Evolutionary conservation across 2,888 invertebrate species (phyloP).

Genomic region (Alcis repandata): DNA sequence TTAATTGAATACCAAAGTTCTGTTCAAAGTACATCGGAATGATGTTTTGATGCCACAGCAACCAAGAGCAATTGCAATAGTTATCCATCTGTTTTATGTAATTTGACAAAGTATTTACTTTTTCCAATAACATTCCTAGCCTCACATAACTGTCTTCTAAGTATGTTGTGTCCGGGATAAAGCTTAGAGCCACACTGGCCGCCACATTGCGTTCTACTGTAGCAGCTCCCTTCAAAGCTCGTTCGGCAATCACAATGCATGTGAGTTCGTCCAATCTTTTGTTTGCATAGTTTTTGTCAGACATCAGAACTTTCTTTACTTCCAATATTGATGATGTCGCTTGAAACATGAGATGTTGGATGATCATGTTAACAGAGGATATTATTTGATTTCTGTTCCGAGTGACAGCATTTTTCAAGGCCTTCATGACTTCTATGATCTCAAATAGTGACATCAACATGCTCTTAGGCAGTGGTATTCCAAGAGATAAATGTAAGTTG

Average conservation of each 20-base stretch:
- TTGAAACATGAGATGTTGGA: slow-evolving; percentile 93
- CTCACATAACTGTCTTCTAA: slow-evolving; percentile 88
- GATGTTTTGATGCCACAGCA: slow-evolving; percentile 93
- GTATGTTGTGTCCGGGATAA: slow-evolving; percentile 87
- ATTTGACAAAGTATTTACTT: slow-evolving; percentile 88
- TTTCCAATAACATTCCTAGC: slow-evolving; percentile 88
- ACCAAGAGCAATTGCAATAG: slow-evolving; percentile 91
- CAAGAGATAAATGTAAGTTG: slow-evolving; percentile 90
- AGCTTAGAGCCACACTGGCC: slow-evolving; percentile 89
- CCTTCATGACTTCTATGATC: slow-evolving; percentile 93
- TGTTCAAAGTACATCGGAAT: slow-evolving; percentile 92
- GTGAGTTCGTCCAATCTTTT: slow-evolving; percentile 90
- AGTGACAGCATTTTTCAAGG: slow-evolving; percentile 90
- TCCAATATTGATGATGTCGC: slow-evolving; percentile 88
- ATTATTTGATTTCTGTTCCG: slow-evolving; percentile 90
- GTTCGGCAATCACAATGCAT: slow-evolving; percentile 91
- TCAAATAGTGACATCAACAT: slow-evolving; percentile 92
- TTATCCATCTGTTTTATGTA: slow-evolving; percentile 86
- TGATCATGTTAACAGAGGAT: slow-evolving; percentile 90
- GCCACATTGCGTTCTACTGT: slow-evolving; percentile 89
- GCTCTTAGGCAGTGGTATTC: slow-evolving; percentile 92
- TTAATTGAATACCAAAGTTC: slow-evolving; percentile 88
- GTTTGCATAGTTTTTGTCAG: slow-evolving; percentile 88
- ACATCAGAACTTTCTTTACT: slow-evolving; percentile 89
- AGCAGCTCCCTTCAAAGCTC: slow-evolving; percentile 88